Conservation (phyloP, 2,113 vertebrate genomes). For the Mystacornis crossleyi region DNA sequence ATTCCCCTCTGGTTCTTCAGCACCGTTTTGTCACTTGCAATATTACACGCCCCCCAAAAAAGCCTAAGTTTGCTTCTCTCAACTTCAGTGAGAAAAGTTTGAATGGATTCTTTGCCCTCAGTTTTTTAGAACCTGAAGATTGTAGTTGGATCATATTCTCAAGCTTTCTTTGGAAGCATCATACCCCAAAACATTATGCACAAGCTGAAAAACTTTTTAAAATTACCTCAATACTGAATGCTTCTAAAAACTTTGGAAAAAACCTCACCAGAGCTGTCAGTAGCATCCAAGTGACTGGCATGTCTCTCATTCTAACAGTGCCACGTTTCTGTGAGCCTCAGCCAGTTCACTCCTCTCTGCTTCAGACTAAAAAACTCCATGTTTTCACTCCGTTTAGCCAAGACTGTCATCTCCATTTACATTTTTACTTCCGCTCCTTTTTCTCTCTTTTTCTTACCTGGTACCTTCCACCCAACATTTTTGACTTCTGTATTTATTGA, state of each 20-base stretch:
- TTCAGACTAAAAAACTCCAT: neutral
- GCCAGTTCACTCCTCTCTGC: neutral
- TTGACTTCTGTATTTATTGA: neutral
- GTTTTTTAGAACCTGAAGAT: neutral
- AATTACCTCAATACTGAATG: neutral
- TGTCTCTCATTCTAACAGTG: neutral
- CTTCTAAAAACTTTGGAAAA: neutral
- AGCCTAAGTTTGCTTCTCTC: neutral
- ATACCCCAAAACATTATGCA: neutral
- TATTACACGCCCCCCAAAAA: neutral
- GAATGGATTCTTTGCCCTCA: neutral
- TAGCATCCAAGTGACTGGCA: neutral
- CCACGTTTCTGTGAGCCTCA: neutral
- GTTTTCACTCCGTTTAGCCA: neutral
- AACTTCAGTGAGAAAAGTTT: neutral
- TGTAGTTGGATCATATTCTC: neutral
- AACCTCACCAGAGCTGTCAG: accelerated
- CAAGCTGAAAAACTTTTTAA: neutral
- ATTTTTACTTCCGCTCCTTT: neutral
- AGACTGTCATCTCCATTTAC: neutral
- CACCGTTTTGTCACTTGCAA: neutral
- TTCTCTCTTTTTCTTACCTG: neutral
- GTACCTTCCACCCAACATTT: neutral
- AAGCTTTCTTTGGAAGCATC: neutral
- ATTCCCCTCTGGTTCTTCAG: neutral